These are phyloP conservation scores for Muraenolepis orangiensis DNA, from an alignment of 2,797 vertebrate species.

Conservation along the genomic window DNA sequence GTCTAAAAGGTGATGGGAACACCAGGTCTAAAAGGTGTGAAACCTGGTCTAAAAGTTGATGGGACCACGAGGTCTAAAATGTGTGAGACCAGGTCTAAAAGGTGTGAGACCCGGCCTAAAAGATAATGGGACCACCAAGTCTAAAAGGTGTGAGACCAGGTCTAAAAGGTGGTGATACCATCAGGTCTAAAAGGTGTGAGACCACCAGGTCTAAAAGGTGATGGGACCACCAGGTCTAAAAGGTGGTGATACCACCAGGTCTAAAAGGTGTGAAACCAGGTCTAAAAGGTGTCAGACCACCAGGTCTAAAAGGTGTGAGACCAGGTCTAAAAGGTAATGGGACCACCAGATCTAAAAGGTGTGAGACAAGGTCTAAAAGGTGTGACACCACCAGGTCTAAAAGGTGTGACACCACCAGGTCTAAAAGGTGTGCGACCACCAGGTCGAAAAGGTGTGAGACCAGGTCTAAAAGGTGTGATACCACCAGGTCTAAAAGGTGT, in stretches of 20 bases:
- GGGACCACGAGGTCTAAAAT: neutral
- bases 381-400: neutral
- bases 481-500: no score
- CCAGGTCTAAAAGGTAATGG: neutral
- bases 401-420: neutral
- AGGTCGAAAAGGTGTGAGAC: neutral
- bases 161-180: neutral
- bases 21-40: no score
- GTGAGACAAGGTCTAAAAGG: no score
- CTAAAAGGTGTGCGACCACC: neutral
- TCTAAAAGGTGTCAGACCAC: neutral
- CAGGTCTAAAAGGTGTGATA: neutral
- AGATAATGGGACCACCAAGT: no score
- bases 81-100: neutral
- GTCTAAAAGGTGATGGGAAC: neutral
- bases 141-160: neutral
- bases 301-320: neutral
- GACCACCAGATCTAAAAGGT: neutral
- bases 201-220: neutral
- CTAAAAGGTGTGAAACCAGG: neutral
- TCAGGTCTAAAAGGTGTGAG: neutral
- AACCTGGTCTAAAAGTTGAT: neutral
- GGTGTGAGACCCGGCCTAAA: neutral
- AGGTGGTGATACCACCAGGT: no score
- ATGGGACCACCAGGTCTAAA: neutral